Base-by-base conservation (phyloP, 2,113 vertebrate species). In the Copsychus sechellarum region DNA sequence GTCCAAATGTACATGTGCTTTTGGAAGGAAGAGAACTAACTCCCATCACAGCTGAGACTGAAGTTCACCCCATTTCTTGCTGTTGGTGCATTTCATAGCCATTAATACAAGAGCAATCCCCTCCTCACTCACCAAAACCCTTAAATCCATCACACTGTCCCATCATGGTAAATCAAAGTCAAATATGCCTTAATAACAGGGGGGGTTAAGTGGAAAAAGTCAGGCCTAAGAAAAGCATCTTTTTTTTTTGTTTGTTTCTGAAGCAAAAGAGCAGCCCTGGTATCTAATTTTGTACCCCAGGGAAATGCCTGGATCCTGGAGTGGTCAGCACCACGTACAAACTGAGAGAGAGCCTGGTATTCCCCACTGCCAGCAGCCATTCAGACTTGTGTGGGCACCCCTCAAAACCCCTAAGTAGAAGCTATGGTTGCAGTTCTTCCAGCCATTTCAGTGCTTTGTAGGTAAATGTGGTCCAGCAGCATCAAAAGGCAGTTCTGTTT, bases 401-500 rank as follows among this genome's bases (percentile, higher is more conserved):
- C 80, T 96, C 89, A 93, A 90, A 95, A 91, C 45, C 95, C 62
- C 12, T 81, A 90, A 95, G 58, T 87, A 85, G 85, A 77, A 96
- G 86, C 61, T 86, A 66, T 79, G 80, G 57, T 90, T 91, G 51
- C 81, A 92, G 56, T 38, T 51, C 34, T 84, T 76, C 45, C 86
- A 87, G 58, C 71, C 67, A 26, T 81, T 94, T 79, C n/a, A 87
- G 69, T 48, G 50, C 85, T 95, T 81, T 86, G 90, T 94, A 96
- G 92, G 94, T 95, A 96, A 93, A 85, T 81, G 95, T 80, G 95
- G 94, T 96, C 93, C 94, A 80, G 83, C 13, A 0, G 47, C 90
- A 93, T 80, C 76, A 93, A 88, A 93, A 91, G 85, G 69, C 74
- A 86, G 64, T 43, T 97, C 95, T 97, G 96, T 47, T 96, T 97